These are phyloP conservation scores for Euzophera pinguis DNA, from an alignment of 2,888 invertebrate species.

Conservation along the genomic window DNA sequence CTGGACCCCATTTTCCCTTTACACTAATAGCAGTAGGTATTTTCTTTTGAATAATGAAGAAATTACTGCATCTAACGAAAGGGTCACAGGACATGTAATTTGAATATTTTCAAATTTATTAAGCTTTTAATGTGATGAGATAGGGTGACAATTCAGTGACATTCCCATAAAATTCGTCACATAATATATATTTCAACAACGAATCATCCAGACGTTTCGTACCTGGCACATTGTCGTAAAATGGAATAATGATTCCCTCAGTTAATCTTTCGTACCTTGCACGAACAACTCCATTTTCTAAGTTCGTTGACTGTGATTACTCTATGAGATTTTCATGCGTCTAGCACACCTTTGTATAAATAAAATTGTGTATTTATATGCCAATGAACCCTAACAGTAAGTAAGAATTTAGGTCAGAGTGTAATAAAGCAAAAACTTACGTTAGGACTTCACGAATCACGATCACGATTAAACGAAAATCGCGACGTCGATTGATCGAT, in stretches of 20 bases:
- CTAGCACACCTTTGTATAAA: no score
- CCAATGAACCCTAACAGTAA: conserved; percentile 32
- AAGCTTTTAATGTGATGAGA: neutral
- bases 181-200: neutral
- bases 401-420: neutral
- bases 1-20: no score
- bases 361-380: conserved; percentile 26
- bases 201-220: conserved; percentile 18
- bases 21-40: no score
- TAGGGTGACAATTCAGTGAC: neutral
- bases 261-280: conserved; percentile 16
- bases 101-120: no score
- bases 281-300: conserved; percentile 6
- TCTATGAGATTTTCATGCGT: neutral
- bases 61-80: no score
- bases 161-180: no score
- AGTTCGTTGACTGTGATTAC: conserved; percentile 4
- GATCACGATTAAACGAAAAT: no score
- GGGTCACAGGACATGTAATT: no score
- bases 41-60: no score
- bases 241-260: conserved; percentile 23
- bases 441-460: no score
- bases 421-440: no score
- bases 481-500: no score
- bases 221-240: conserved; percentile 33